Conservation (phyloP, 2,113 vertebrate species). For the Catharus bicknelli region DNA sequence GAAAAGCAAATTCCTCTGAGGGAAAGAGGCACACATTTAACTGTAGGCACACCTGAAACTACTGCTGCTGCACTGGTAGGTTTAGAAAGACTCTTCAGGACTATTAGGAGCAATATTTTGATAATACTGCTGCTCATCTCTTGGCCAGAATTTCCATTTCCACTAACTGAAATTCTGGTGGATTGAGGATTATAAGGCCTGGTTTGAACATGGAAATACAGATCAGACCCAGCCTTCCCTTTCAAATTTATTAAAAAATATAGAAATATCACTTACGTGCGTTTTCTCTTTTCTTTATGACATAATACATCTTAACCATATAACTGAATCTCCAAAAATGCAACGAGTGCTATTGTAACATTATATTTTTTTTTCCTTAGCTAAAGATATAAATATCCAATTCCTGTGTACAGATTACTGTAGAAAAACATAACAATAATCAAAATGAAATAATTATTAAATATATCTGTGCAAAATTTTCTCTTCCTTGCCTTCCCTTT, state of each 20-base stretch:
- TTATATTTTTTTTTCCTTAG: not conserved
- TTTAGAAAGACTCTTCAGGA: not conserved
- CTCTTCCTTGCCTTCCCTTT: not conserved
- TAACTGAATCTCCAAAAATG: not conserved
- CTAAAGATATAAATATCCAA: not conserved
- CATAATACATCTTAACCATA: not conserved
- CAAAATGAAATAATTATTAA: constrained; percentile 22
- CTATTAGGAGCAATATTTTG: not conserved
- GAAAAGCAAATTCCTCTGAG: not conserved
- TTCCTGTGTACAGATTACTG: not conserved
- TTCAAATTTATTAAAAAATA: not conserved
- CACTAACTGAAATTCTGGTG: not conserved
- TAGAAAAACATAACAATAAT: not conserved
- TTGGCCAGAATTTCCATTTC: not conserved
- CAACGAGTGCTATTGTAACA: not conserved
- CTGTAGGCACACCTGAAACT: not conserved
- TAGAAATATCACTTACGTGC: not conserved
- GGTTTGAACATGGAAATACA: not conserved
- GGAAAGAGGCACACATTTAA: not conserved
- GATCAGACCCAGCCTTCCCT: not conserved
- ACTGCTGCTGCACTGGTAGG: not conserved
- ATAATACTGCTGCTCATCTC: not conserved
- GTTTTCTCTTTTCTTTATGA: not conserved
- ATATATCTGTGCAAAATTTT: not conserved
- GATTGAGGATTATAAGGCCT: not conserved